phyloP scores from a whole-genome alignment of 92 coral and sea anemone species.

The Palythoa grandis region DNA sequence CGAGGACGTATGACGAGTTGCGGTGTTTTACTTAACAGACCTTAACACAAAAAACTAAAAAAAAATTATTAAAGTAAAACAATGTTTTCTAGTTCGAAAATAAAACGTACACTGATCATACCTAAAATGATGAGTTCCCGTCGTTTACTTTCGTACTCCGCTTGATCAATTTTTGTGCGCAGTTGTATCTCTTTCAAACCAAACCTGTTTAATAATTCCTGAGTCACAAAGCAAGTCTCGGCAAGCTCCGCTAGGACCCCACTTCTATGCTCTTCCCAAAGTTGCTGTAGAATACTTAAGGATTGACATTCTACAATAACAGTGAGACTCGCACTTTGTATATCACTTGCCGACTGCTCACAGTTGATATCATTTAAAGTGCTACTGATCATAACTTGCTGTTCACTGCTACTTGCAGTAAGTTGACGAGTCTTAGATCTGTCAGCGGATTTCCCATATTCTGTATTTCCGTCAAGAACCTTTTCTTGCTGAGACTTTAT shows the following conservation, averaged over 20 bases:
- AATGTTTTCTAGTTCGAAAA: too few relatives aligned
- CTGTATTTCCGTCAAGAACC: background rate
- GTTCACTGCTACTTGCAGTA: background rate
- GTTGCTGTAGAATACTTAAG: background rate
- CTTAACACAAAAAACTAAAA: background rate
- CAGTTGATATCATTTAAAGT: background rate
- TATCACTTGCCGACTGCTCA: background rate
- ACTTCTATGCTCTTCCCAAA: background rate
- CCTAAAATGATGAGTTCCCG: conserved; percentile 3
- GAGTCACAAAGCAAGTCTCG: background rate
- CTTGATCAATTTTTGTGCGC: background rate
- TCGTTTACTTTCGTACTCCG: background rate
- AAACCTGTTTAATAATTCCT: background rate
- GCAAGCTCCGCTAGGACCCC: background rate
- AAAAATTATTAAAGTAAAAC: too few relatives aligned
- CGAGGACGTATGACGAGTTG: background rate
- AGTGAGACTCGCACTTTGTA: background rate
- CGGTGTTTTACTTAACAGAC: background rate
- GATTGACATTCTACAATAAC: background rate
- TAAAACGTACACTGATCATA: background rate
- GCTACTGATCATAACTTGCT: background rate
- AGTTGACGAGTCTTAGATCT: background rate
- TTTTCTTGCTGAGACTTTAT: too few relatives aligned
- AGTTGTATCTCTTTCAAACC: background rate
- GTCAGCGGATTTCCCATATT: background rate